Conservation (phyloP, 2,113 vertebrate genomes). For the Xiphophorus couchianus region DNA sequence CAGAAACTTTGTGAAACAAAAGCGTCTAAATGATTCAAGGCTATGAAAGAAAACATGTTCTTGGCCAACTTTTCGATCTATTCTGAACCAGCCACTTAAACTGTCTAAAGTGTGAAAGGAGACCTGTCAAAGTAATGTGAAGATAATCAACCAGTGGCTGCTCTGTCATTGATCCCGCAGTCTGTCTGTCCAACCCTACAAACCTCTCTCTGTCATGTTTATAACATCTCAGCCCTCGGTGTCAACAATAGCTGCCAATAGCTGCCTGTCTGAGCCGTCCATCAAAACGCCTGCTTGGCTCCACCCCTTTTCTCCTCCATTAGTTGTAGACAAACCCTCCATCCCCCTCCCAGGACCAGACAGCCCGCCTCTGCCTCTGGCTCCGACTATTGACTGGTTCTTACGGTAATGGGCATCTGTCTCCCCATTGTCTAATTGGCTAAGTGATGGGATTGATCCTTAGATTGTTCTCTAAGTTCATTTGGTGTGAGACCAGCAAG, state of each 20-base stretch:
- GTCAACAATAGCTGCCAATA: conserved; percentile 39
- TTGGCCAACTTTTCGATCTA: conserved; percentile 26
- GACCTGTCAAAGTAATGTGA: conserved; percentile 51
- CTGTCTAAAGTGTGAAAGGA: conserved; percentile 62
- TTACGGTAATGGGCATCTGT: conserved; percentile 81
- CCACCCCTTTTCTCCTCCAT: conserved; percentile 60
- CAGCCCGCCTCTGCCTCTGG: conserved; percentile 69
- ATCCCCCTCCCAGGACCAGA: conserved; percentile 58
- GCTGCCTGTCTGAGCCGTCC: conserved; percentile 41
- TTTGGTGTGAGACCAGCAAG: conserved; percentile 68
- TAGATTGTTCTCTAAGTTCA: conserved; percentile 78
- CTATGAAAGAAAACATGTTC: conserved; percentile 17
- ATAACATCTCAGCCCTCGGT: conserved; percentile 31
- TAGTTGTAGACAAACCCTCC: conserved; percentile 62
- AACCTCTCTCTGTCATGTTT: conserved; percentile 56
- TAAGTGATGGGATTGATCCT: conserved; percentile 84
- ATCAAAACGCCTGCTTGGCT: conserved; percentile 26
- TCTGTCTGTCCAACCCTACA: conserved; percentile 35
- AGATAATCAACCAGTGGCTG: conserved; percentile 49
- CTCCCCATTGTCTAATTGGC: conserved; percentile 82
- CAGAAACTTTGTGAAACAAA: conserved; percentile 37
- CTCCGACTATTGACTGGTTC: conserved; percentile 80
- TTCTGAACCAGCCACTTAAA: conserved; percentile 58
- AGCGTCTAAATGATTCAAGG: conserved; percentile 29
- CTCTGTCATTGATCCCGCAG: conserved; percentile 46